Base-by-base conservation (phyloP, 2,113 vertebrate genomes). In the Cryptotis parvus region DNA sequence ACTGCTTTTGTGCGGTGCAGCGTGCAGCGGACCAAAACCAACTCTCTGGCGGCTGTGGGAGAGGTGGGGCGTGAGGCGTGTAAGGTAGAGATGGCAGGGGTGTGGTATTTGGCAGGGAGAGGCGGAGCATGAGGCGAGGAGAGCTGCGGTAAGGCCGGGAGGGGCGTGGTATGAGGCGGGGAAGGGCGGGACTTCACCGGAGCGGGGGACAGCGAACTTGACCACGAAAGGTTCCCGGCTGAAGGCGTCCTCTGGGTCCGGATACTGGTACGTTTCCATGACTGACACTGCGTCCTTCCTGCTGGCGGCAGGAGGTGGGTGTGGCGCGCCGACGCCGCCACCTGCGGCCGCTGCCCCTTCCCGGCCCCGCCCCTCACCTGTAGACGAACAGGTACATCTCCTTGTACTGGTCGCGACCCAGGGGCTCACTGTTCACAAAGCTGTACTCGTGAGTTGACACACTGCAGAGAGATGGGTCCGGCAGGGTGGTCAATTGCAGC, bases 321-420 rank as follows among this genome's bases (percentile, higher is more conserved):
- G 31, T 73, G 33, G 4, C 29, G 0, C 37, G 76, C 29, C 7
- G 1, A 22, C 20, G 37, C 55, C n/a, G 8, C 16, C 16, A 33
- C 22, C 49, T 27, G 0, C 4, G 3, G 4, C 5, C 2, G 18
- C 73, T 20, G 76, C 8, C 68, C 33, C 80, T 14, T 27, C 82
- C 45, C 45, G 1, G 7, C 5, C 5, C 82, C 65, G 27, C 58
- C 66, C 41, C 89, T 93, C 95, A 99, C 99, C 98, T 99, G 97
- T 99, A 99, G 65, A 99, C 35, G 73, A 98, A 99, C 87, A 99
- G 97, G 72, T 99, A 99, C 95, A 98, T 98, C 95, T 99, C 99
- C 93, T 98, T 99, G 87, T 99, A 99, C 52, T 94, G 94, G 95
- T 80, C 97, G 63, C 98, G 98, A 2, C 99, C 99, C 92, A 99